A percentile compares a stretch with the other conserved stretches of the same genome.
phyloP scores from a whole-genome alignment of 92 coral and sea anemone species.

The Plumapathes pennacea region DNA sequence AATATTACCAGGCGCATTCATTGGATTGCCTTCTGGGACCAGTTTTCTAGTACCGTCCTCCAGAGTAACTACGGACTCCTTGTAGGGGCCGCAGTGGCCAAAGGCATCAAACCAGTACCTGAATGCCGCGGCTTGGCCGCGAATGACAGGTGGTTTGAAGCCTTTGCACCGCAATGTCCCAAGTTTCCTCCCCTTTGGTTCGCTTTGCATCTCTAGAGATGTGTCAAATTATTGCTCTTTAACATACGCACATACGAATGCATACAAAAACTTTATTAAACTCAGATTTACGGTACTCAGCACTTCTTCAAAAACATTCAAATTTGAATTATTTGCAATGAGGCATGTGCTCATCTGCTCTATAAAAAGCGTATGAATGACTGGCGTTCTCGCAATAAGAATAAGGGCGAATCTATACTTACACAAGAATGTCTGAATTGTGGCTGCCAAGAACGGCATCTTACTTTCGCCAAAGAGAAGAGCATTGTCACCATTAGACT shows the following conservation, averaged over 20 bases:
- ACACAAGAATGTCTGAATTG: too few species aligned
- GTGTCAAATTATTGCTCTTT: neutral
- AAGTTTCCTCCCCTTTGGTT: constrained; percentile 28
- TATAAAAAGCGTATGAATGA: too few species aligned
- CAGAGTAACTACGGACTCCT: constrained; percentile 2
- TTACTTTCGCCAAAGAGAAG: neutral
- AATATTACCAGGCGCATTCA: constrained; percentile 36
- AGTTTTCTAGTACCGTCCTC: constrained; percentile 14
- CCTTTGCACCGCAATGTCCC: constrained; percentile 31
- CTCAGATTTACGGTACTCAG: too few species aligned
- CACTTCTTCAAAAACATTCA: too few species aligned
- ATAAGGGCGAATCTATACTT: too few species aligned
- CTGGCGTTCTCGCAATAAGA: too few species aligned
- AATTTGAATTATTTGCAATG: too few species aligned
- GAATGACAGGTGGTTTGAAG: constrained; percentile 37
- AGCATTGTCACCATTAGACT: constrained; percentile 3
- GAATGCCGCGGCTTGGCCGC: constrained; percentile 29
- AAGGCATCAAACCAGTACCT: constrained; percentile 40
- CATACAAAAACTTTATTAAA: too few species aligned
- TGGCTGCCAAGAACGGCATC: neutral
- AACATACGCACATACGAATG: too few species aligned
- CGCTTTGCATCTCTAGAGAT: constrained; percentile 31
- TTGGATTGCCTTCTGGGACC: constrained; percentile 35
- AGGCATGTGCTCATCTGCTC: too few species aligned
- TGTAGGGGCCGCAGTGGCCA: constrained; percentile 45